These are phyloP conservation scores for Girardia tigrina DNA, from an alignment of 2,888 invertebrate genomes.

Conservation along the genomic window DNA sequence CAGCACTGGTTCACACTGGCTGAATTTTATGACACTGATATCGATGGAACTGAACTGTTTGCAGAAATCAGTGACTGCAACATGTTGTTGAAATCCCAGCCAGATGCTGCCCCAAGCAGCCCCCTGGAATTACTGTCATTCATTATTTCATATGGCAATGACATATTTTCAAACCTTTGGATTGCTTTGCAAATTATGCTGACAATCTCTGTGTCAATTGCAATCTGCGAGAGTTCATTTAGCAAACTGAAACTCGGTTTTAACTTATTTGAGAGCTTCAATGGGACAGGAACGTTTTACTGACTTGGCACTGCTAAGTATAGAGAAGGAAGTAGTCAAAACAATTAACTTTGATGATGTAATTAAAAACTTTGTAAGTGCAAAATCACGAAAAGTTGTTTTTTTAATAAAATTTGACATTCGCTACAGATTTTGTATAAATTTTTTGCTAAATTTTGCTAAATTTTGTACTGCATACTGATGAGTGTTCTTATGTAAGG, in stretches of 20 bases:
- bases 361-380: too few species aligned
- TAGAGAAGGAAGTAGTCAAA: too few species aligned
- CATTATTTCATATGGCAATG: neutral
- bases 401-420: too few species aligned
- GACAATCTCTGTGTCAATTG: neutral
- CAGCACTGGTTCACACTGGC: neutral
- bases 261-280: too few species aligned
- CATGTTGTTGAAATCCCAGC: neutral
- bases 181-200: neutral
- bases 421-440: too few species aligned
- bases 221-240: neutral
- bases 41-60: neutral
- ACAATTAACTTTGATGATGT: too few species aligned
- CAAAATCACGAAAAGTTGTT: too few species aligned
- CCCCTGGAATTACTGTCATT: neutral
- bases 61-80: neutral
- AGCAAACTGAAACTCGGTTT: constrained; percentile 9
- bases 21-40: neutral
- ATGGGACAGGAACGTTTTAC: too few species aligned
- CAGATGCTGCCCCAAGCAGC: neutral
- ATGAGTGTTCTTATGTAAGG: too few species aligned
- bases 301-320: too few species aligned
- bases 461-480: too few species aligned
- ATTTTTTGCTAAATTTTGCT: too few species aligned
- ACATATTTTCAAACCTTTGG: neutral